Conservation (phyloP, 2,797 vertebrate species). For the Intellagama lesueurii region DNA sequence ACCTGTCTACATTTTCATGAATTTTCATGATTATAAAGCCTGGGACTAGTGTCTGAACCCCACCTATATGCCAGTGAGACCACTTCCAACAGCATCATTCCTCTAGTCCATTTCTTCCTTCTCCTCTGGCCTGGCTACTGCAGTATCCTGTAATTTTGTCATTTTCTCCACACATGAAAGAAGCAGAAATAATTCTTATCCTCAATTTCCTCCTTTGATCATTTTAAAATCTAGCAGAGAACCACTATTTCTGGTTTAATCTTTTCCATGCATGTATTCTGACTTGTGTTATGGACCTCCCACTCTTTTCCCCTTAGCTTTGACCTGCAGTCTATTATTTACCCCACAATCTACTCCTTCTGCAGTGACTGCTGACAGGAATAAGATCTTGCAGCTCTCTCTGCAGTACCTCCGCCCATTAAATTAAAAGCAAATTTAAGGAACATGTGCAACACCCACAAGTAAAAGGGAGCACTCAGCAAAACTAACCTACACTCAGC, state of each 20-base stretch:
- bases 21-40: not conserved
- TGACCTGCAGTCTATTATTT: not conserved
- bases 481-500: not conserved
- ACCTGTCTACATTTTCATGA: not conserved
- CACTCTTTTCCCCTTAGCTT: not conserved
- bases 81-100: not conserved
- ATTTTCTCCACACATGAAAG: not conserved
- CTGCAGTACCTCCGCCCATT: not conserved
- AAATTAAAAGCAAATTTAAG: not conserved
- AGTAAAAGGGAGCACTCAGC: not conserved
- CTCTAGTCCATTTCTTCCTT: not conserved
- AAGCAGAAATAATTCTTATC: not conserved
- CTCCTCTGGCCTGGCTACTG: not conserved
- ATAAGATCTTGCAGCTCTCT: not conserved
- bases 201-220: not conserved
- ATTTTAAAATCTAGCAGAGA: not conserved
- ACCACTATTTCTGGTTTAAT: not conserved
- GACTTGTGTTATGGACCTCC: not conserved
- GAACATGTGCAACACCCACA: not conserved
- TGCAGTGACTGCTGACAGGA: not conserved
- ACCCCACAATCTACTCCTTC: not conserved
- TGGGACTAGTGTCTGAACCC: not conserved
- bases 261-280: conserved; percentile 20
- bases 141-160: not conserved
- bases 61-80: not conserved